Evolutionary conservation across 2,888 invertebrate genomes (phyloP), one percentile per base, ranked within the genome.

Genomic region (Microctonus brassicae): DNA sequence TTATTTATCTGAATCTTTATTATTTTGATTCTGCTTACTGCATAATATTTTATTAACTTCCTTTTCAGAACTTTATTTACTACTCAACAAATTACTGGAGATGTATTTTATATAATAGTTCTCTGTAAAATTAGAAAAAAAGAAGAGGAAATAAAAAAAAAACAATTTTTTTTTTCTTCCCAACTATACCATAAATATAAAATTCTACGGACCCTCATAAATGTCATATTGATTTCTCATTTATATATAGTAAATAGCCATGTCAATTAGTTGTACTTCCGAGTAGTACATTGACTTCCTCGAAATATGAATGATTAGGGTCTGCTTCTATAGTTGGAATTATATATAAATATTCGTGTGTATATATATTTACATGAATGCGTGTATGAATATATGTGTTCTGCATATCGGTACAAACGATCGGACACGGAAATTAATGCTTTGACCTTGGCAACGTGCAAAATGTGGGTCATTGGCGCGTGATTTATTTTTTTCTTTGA

Each of bases 401-500:
- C n/a, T n/a, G 29, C 20, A 53, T 70, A 70, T 70, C 70, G 52
- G 53, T 29, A 34, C 39, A 20, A 26, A 20, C 60, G 47, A 70
- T 70, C 70, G 65, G 70, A 70, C 70, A 70, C 70, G 70, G 70
- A 70, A 70, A 66, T 66, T 29, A 24, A 17, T 52, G 53, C 52
- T 60, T 1, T 22, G 66, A 70, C 70, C 70, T 70, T 70, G 70
- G 53, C 42, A 60, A 39, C 29, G 26, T 29, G 47, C 36, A 26
- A 42, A 66, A 70, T 70, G 36, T 70, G 61, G 70, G 70, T 70
- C 70, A 70, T 22, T 68, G 47, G 60, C 42, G 42, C 66, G 63
- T 57, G 26, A 36, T 57, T 57, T 57, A 39, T 57, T 55, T 57
- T 53, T 24, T 22, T 13, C 26, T 11, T 55, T 5, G 22, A 55